Evolutionary conservation across 2,888 invertebrate genomes (phyloP).

Genomic region (Prosopocoilus inquinatus): DNA sequence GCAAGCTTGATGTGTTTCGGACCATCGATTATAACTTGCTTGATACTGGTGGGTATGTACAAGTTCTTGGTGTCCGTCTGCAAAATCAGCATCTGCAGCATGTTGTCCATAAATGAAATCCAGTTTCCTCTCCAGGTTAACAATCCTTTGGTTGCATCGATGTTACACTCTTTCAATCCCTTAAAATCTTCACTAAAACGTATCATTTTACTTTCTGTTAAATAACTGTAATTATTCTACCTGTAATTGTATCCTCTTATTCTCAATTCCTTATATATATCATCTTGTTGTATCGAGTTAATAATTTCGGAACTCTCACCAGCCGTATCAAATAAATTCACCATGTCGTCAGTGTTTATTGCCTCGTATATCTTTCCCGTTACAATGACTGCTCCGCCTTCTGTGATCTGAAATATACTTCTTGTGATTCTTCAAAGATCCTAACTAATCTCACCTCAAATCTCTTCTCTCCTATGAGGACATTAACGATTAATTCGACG

Average conservation of each 20-base stretch:
- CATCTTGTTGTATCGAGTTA: slow-evolving; percentile 59
- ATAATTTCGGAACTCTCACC: no score
- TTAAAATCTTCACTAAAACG: slow-evolving; percentile 37
- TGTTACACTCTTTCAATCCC: slow-evolving; percentile 26
- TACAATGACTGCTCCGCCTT: slow-evolving; percentile 65
- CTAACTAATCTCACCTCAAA: slow-evolving; percentile 39
- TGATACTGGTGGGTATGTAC: slow-evolving; percentile 61
- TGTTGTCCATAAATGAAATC: slow-evolving; percentile 85
- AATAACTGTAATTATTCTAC: no score
- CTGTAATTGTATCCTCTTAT: slow-evolving; percentile 61
- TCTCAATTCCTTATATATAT: slow-evolving; percentile 66
- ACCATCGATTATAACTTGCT: slow-evolving; percentile 23
- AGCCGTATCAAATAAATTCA: background rate
- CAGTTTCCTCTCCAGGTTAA: slow-evolving; percentile 78
- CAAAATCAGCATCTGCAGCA: slow-evolving; percentile 79
- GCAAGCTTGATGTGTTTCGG: slow-evolving; percentile 19
- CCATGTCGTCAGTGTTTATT: background rate
- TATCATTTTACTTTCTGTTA: no score
- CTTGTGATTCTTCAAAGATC: background rate
- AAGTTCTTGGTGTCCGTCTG: slow-evolving; percentile 66
- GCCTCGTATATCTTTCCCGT: slow-evolving; percentile 62
- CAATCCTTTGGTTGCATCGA: slow-evolving; percentile 50
- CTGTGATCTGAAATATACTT: slow-evolving; percentile 55
- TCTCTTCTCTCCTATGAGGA: slow-evolving; percentile 34
- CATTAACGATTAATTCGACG: slow-evolving; percentile 27